These are phyloP conservation scores for Gryon sp. DNA, from an alignment of 1,140 invertebrate species.

Conservation along the genomic window DNA sequence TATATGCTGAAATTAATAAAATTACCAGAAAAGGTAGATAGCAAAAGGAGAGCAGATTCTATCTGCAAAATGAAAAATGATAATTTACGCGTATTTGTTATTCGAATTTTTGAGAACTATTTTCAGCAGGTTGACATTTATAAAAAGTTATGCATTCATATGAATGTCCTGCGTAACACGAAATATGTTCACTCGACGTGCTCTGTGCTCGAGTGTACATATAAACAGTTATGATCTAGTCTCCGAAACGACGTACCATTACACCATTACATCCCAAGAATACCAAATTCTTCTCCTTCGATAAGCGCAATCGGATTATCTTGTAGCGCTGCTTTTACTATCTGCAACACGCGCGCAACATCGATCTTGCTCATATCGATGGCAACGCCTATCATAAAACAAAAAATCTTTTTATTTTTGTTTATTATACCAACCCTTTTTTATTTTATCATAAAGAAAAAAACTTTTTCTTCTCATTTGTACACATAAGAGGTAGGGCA, in stretches of 20 bases:
- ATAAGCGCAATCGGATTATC: conserved; percentile 60
- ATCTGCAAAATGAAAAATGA: too few species aligned
- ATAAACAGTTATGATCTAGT: conserved; percentile 66
- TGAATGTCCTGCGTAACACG: conserved; percentile 53
- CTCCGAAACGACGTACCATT: conserved; percentile 63
- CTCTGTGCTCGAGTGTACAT: conserved; percentile 44
- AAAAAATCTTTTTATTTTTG: conserved; percentile 26
- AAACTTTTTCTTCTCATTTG: too few species aligned
- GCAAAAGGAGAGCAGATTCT: too few species aligned
- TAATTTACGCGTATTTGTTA: conserved; percentile 3
- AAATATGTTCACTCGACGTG: conserved; percentile 63
- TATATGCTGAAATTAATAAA: too few species aligned
- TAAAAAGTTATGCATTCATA: conserved; percentile 59
- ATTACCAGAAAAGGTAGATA: too few species aligned
- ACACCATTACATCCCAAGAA: conserved; percentile 59
- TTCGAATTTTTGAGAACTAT: conserved; percentile 28
- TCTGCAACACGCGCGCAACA: conserved; percentile 49
- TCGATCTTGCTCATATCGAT: conserved; percentile 58
- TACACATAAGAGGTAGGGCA: too few species aligned
- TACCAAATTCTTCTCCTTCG: conserved; percentile 63
- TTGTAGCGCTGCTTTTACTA: conserved; percentile 33
- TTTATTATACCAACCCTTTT: not conserved
- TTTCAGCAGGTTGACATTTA: conserved; percentile 43
- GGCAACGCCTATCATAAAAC: conserved; percentile 22
- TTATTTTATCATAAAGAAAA: too few species aligned